phyloP scores from a whole-genome alignment of 2,888 invertebrate genomes.

The Drosophila yooni region DNA sequence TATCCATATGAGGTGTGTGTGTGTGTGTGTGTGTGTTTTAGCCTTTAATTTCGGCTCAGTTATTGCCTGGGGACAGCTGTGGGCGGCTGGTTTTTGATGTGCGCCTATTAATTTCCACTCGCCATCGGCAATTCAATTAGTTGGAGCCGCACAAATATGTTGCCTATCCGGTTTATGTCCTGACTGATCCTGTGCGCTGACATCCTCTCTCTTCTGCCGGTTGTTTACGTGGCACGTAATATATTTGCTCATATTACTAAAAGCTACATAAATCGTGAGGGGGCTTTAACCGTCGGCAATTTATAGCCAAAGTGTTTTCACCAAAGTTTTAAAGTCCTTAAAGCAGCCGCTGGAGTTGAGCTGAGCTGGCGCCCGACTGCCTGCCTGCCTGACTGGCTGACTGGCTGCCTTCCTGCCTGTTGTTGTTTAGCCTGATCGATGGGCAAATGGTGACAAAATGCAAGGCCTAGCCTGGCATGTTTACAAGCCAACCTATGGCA shows the following conservation, averaged over 20 bases:
- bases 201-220: slow-evolving; percentile 5
- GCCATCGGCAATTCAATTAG: slow-evolving; percentile 74
- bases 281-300: slow-evolving; percentile 61
- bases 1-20: slow-evolving; percentile 8
- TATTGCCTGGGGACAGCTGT: slow-evolving; percentile 54
- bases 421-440: slow-evolving; percentile 76
- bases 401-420: background rate
- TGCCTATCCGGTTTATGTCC: slow-evolving; percentile 15
- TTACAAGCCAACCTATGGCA: slow-evolving; percentile 66
- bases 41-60: slow-evolving; percentile 56
- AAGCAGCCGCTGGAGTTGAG: slow-evolving; percentile 19
- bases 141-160: slow-evolving; percentile 43
- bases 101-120: slow-evolving; percentile 75
- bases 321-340: slow-evolving; percentile 48
- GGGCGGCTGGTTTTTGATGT: slow-evolving; percentile 63
- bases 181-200: slow-evolving; percentile 9
- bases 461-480: slow-evolving; percentile 70
- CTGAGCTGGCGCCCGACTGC: background rate
- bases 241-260: slow-evolving; percentile 78
- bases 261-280: slow-evolving; percentile 74
- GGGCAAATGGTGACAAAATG: slow-evolving; percentile 79
- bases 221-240: slow-evolving; percentile 70
- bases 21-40: slow-evolving; percentile 13
- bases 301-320: slow-evolving; percentile 35
- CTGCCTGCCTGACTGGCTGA: background rate